Base-by-base conservation (phyloP, 2,113 vertebrate species). In the Aramus guarauna region DNA sequence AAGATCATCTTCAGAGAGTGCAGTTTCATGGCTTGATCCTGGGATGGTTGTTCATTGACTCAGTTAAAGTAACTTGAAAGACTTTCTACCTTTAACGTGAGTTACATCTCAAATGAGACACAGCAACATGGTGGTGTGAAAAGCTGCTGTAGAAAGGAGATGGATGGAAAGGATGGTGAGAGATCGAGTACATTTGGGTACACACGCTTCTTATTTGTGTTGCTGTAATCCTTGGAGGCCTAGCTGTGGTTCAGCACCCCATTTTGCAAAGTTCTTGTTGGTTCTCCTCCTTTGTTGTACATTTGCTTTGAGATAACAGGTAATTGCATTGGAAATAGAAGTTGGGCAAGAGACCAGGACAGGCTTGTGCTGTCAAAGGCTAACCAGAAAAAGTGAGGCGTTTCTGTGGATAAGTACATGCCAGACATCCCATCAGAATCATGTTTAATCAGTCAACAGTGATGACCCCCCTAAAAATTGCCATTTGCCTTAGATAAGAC, bases 401-500 rank as follows among this genome's bases (percentile, higher is more conserved):
- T 87, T 90, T 84, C 72, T 62, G 19, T 62, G 88, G 84, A n/a
- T 73, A 95, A 92, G 77, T 66, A 88, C 73, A 73, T 92, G 94
- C 89, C 77, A 92, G 58, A 68, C 48, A 95, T 84, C 95, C 58
- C 91, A 88, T 90, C 66, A 96, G 34, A 53, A 91, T 87, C 9
- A 0, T 69, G 52, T 81, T 96, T 95, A 91, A 94, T 92, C 74
- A 90, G 90, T 91, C 52, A 94, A 94, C 50, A 88, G 59, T 55
- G 86, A 96, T 93, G 96, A 92, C 93, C 84, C 64, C 17, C 81
- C 48, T 91, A 95, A 95, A 96, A 95, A 88, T 72, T 82, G 69
- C 89, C 90, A 68, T 77, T 94, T 78, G 62, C 69, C 85, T 94
- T 71, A 89, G 94, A 95, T 95, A 96, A 94, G 84, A 95, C 95